Base-by-base conservation (phyloP, 2,888 invertebrate species). In the Pheosia gnoma region DNA sequence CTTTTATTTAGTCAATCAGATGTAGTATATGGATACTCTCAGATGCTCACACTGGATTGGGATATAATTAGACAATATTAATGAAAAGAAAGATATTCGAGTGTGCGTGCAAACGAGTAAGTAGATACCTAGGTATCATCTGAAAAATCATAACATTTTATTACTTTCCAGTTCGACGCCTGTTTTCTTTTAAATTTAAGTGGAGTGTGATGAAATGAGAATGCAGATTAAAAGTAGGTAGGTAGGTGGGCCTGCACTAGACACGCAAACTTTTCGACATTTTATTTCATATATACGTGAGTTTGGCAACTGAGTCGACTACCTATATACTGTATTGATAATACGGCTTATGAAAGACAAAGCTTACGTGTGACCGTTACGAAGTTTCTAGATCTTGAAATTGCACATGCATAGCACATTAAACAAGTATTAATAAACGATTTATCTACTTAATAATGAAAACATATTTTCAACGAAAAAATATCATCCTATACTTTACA, bases 141-240 rank as follows among this genome's bases (percentile, higher is more conserved):
- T n/a, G 9, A 10, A 7, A 10, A 57, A 45, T 36, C 10, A 45
- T 57, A 6, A 11, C 57, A 45, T 57, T 57, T 57, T 57, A 57
- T 57, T 57, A 11, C 36, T 43, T 43, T 57, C 57, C 39, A 45
- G 57, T 43, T 39, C 7, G 47, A 57, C 52, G 55, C 9, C 39
- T 54, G 60, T 64, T 62, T 55, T 65, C 58, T 51, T 65, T 57
- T 59, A 54, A 57, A 67, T 72, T 59, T 70, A 70, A 77, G 67
- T 75, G 68, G 76, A 78, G 73, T 78, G 73, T 76, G 75, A 73
- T 72, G 66, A 77, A 79, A 79, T 77, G 71, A 71, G 71, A 78
- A 65, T 73, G 75, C 67, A 75, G 73, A 75, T 75, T 74, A 63
- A 75, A 81, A 75, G 67, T 70, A 70, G 75, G 68, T 70, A 70